These are phyloP conservation scores for Drosophila pseudotalamancana DNA, from an alignment of 2,888 invertebrate species.

Conservation along the genomic window DNA sequence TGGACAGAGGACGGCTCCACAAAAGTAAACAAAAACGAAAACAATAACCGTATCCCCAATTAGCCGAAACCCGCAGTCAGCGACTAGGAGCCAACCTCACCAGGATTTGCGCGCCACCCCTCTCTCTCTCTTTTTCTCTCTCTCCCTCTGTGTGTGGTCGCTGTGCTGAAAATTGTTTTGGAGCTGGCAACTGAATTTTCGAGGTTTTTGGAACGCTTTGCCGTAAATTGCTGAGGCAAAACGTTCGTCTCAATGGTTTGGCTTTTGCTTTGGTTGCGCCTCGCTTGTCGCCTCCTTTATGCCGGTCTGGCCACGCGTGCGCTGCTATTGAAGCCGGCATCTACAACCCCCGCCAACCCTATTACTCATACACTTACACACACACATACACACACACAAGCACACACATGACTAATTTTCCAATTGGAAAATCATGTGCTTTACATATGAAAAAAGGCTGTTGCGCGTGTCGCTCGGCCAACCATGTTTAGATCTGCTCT, in stretches of 20 bases:
- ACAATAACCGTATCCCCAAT: slow-evolving; percentile 44
- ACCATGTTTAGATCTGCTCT: slow-evolving; percentile 58
- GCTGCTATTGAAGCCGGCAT: slow-evolving; percentile 54
- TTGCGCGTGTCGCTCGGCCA: slow-evolving; percentile 79
- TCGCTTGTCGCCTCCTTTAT: slow-evolving; percentile 78
- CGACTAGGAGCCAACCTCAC: slow-evolving; percentile 34
- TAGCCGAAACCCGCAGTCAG: slow-evolving; percentile 33
- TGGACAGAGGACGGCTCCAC: slow-evolving; percentile 40
- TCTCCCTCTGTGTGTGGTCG: slow-evolving; percentile 56
- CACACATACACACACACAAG: slow-evolving; percentile 1
- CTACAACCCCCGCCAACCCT: slow-evolving; percentile 10
- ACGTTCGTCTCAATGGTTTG: slow-evolving; percentile 71
- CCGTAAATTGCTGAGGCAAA: slow-evolving; percentile 73
- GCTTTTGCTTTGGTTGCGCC: slow-evolving; percentile 70
- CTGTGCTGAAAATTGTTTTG: slow-evolving; percentile 13
- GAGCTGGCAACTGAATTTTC: slow-evolving; percentile 7
- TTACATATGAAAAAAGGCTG: slow-evolving; percentile 71
- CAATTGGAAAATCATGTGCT: slow-evolving; percentile 80
- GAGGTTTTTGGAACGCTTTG: slow-evolving; percentile 42
- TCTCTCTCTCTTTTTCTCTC: not conserved
- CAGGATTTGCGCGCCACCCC: slow-evolving; percentile 1
- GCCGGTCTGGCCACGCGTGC: slow-evolving; percentile 77
- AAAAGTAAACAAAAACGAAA: slow-evolving; percentile 35
- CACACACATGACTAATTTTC: slow-evolving; percentile 75
- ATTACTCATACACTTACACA: slow-evolving; percentile 10